Conservation (phyloP, 2,113 vertebrate species). For the Malaclemys terrapin region DNA sequence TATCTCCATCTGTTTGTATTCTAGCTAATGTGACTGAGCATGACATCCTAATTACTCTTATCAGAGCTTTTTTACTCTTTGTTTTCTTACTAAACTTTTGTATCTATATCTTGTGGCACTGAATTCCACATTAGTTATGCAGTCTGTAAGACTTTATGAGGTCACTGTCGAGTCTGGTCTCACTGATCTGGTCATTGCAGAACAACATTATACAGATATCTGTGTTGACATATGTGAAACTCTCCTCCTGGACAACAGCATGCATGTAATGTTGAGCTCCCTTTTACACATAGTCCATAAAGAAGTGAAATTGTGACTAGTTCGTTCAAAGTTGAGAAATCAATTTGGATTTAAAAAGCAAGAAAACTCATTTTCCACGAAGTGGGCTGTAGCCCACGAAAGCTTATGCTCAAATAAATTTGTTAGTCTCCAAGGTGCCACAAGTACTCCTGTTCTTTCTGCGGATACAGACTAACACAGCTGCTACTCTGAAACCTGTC, state of each 20-base stretch:
- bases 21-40: background rate
- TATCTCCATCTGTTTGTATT: too few relatives aligned
- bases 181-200: background rate
- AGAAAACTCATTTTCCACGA: background rate
- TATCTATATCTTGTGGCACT: background rate
- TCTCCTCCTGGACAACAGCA: background rate
- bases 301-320: background rate
- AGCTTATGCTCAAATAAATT: too few relatives aligned
- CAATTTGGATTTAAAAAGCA: background rate
- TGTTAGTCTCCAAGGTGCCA: too few relatives aligned
- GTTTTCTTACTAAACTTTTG: background rate
- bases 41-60: background rate
- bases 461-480: too few relatives aligned
- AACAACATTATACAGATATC: background rate
- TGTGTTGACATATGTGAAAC: background rate
- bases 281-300: background rate
- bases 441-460: too few relatives aligned
- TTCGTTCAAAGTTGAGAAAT: background rate
- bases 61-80: background rate
- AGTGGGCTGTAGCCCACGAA: too few relatives aligned
- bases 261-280: background rate
- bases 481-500: background rate
- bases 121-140: background rate
- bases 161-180: background rate
- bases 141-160: background rate